phyloP scores from a whole-genome alignment of 2,797 vertebrate species.

The Gymnoscopelus braueri region DNA sequence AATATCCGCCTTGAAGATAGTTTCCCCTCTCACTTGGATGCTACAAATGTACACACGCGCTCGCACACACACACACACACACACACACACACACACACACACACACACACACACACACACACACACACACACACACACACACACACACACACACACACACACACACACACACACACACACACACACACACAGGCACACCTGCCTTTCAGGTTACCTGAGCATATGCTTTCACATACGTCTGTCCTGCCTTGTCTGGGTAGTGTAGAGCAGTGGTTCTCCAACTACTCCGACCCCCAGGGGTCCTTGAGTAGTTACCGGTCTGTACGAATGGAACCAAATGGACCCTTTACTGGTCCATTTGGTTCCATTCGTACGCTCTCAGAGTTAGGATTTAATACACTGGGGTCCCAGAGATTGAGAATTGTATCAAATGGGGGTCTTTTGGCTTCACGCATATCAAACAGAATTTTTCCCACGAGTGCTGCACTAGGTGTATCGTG shows the following conservation, averaged over 20 bases:
- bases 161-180: slow-evolving; percentile 6
- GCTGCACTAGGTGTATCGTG: background rate
- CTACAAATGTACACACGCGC: slow-evolving; percentile 5
- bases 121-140: slow-evolving; percentile 12
- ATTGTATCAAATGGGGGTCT: too few relatives aligned
- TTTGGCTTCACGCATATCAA: too few relatives aligned
- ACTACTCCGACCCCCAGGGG: too few relatives aligned
- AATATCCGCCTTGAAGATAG: slow-evolving; percentile 38
- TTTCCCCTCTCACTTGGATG: slow-evolving; percentile 18
- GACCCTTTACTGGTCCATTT: too few relatives aligned
- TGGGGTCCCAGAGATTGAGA: too few relatives aligned
- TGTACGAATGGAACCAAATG: too few relatives aligned
- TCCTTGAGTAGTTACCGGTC: too few relatives aligned
- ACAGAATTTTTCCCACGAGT: too few relatives aligned
- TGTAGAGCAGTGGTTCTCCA: background rate
- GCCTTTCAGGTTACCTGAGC: slow-evolving; percentile 50
- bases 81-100: background rate
- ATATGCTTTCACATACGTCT: background rate
- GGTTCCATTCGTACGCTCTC: too few relatives aligned
- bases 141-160: slow-evolving; percentile 45
- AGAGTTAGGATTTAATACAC: too few relatives aligned
- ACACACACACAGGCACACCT: slow-evolving; percentile 53
- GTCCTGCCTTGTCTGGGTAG: background rate
- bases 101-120: slow-evolving; percentile 2
- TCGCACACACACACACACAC: slow-evolving; percentile 21